phyloP scores from a whole-genome alignment of 2,888 invertebrate genomes.

The Agrochola lychnidis region DNA sequence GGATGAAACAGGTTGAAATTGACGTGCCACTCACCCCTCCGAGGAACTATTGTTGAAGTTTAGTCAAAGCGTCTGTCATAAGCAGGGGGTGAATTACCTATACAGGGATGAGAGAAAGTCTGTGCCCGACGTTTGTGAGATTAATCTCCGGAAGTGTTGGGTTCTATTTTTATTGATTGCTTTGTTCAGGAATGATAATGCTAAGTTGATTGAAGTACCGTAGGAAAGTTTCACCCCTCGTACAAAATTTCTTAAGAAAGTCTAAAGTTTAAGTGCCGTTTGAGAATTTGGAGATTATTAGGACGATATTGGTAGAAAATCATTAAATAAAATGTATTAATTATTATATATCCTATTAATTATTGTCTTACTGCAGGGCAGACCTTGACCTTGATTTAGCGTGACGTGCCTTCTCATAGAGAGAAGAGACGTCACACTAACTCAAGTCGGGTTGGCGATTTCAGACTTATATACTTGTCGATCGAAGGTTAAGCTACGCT shows the following conservation, averaged over 20 bases:
- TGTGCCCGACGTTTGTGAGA: constrained; percentile 34
- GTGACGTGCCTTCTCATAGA: too few species aligned
- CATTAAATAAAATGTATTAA: background rate
- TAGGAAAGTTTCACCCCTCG: background rate
- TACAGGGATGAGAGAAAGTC: constrained; percentile 36
- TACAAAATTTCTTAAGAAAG: background rate
- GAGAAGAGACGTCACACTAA: too few species aligned
- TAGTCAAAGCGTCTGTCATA: constrained; percentile 65
- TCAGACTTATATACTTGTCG: too few species aligned
- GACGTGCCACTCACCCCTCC: constrained; percentile 65
- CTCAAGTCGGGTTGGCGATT: too few species aligned
- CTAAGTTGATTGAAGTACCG: background rate
- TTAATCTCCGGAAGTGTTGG: constrained; percentile 43
- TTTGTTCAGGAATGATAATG: constrained; percentile 10
- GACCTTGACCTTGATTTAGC: too few species aligned
- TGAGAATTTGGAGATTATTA: background rate
- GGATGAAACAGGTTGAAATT: constrained; percentile 60
- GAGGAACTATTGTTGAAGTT: constrained; percentile 68
- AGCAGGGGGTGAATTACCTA: constrained; percentile 54
- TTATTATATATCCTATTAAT: too few species aligned
- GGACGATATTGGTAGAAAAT: background rate
- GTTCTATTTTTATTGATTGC: constrained; percentile 39
- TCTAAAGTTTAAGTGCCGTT: background rate
- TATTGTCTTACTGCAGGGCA: too few species aligned
- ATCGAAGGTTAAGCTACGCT: too few species aligned